These are phyloP conservation scores for Brachionus calyciflorus DNA, from an alignment of 1,140 invertebrate genomes.

Conservation along the genomic window DNA sequence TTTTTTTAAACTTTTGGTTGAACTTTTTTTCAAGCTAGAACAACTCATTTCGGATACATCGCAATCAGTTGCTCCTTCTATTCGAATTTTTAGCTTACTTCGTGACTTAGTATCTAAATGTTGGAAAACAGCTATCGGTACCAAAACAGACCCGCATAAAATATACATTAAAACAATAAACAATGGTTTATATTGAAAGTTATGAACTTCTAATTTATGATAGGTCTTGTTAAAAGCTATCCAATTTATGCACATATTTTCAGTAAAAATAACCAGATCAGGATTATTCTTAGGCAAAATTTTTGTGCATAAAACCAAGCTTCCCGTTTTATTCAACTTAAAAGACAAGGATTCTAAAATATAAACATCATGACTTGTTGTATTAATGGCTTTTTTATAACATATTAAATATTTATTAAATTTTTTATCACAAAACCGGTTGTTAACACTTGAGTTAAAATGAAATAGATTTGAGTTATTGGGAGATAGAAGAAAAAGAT, in stretches of 20 bases:
- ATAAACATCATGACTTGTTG: background rate
- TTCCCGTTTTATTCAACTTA: background rate
- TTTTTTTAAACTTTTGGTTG: background rate
- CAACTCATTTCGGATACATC: background rate
- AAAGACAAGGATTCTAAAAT: background rate
- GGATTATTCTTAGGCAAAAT: background rate
- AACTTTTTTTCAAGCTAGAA: background rate
- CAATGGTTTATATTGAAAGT: slow-evolving; percentile 16
- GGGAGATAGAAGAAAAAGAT: too few relatives aligned
- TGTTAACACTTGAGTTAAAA: too few relatives aligned
- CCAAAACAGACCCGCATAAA: background rate
- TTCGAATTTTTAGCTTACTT: background rate
- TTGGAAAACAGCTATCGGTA: background rate
- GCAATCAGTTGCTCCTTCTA: background rate
- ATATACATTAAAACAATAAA: slow-evolving; percentile 39
- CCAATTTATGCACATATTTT: slow-evolving; percentile 21
- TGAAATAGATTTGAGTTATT: too few relatives aligned
- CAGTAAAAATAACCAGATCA: background rate
- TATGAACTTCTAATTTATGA: background rate
- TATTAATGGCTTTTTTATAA: background rate
- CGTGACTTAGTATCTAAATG: background rate
- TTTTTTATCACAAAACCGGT: background rate
- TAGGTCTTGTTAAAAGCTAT: background rate
- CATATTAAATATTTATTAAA: background rate
- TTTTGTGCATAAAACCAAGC: background rate